phyloP scores from a whole-genome alignment of 2,797 vertebrate species.

The Eidolon dupreanum region DNA sequence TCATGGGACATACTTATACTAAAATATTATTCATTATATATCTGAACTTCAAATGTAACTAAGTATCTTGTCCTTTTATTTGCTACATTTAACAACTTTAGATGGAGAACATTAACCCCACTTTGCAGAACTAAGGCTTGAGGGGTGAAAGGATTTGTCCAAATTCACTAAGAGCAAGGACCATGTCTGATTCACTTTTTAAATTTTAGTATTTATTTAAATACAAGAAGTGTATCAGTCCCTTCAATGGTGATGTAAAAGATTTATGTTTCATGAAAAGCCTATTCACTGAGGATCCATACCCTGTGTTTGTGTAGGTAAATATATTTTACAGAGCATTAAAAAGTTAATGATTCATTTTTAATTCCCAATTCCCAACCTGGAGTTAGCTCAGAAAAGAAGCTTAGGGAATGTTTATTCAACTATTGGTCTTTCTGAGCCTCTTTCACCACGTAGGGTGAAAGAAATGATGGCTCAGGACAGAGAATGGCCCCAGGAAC shows the following conservation, averaged over 20 bases:
- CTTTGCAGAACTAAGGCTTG: not conserved
- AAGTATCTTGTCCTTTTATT: not conserved
- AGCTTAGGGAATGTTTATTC: not conserved
- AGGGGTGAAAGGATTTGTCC: not conserved
- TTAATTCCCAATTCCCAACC: not conserved
- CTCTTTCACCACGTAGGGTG: not conserved
- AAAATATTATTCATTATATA: not conserved
- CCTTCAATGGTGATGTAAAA: not conserved
- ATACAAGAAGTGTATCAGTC: not conserved
- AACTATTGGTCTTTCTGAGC: not conserved
- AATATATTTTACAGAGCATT: not conserved
- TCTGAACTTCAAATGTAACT: constrained; percentile 32
- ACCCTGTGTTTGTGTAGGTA: not conserved
- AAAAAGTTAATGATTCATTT: constrained; percentile 39
- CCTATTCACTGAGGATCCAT: not conserved
- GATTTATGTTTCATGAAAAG: not conserved
- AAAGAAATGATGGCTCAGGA: not conserved
- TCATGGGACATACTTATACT: not conserved
- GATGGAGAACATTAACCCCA: not conserved
- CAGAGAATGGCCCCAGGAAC: not conserved
- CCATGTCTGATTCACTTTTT: not conserved
- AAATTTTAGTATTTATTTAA: not conserved
- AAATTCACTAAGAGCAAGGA: not conserved
- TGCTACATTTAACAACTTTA: not conserved
- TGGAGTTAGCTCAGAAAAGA: not conserved